A percentile compares a stretch with the other conserved stretches of the same genome.
phyloP scores from a whole-genome alignment of 2,888 invertebrate genomes.

The Apomyelois bistriatella region DNA sequence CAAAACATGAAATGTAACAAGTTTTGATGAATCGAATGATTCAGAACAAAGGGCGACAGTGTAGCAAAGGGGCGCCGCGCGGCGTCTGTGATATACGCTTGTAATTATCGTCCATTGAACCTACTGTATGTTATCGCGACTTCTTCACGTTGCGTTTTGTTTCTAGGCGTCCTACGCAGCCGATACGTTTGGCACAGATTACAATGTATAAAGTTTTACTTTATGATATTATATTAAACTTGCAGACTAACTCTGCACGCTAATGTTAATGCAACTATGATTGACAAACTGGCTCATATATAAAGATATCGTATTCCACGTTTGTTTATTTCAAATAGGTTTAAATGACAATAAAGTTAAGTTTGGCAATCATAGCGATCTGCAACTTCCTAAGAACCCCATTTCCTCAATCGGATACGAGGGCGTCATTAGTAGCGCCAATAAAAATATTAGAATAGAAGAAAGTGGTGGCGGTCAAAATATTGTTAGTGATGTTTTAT shows the following conservation, averaged over 20 bases:
- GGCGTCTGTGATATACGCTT: slow-evolving; percentile 77
- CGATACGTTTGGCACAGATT: slow-evolving; percentile 4
- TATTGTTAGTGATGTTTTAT: too few relatives aligned
- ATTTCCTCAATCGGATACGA: slow-evolving; percentile 8
- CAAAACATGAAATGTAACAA: background rate
- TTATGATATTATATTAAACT: background rate
- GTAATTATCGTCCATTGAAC: slow-evolving; percentile 71
- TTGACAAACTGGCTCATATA: slow-evolving; percentile 11
- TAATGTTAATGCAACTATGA: slow-evolving; percentile 7
- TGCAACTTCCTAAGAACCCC: background rate
- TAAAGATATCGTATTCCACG: background rate
- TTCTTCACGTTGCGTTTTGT: slow-evolving; percentile 21
- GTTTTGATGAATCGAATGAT: slow-evolving; percentile 20
- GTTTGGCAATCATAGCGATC: slow-evolving; percentile 10
- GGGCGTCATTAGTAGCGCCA: background rate
- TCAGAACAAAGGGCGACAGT: slow-evolving; percentile 39
- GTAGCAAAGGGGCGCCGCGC: slow-evolving; percentile 54
- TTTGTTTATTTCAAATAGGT: slow-evolving; percentile 3
- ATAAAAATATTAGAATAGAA: background rate
- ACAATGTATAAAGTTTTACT: slow-evolving; percentile 5
- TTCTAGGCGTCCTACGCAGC: slow-evolving; percentile 16
- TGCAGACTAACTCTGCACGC: background rate
- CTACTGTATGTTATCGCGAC: slow-evolving; percentile 40
- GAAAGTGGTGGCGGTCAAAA: background rate
- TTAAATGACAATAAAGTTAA: slow-evolving; percentile 10